Base-by-base conservation (phyloP, 2,888 invertebrate genomes). In the Andrena hattorfiana region DNA sequence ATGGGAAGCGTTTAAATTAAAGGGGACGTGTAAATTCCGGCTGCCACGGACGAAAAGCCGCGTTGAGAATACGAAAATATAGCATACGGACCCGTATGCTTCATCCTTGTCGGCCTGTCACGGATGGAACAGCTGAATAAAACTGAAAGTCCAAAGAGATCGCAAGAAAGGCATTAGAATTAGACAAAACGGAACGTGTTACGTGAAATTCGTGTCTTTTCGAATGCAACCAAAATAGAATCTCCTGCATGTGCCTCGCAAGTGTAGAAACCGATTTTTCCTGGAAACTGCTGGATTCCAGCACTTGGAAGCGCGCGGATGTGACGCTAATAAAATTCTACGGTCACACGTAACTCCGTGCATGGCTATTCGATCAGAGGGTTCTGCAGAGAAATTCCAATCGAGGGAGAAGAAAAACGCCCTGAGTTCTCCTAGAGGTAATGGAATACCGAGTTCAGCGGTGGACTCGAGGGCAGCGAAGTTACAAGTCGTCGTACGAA, bases 1-100 rank as follows among this genome's bases (percentile, higher is more conserved):
- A 78, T 67, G 66, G 49, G 48, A 69, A 69, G 69, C 72, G 73
- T 79, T 84, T 76, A 66, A 83, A 79, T 83, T 72, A 76, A 76
- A 56, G 71, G 62, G 59, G 68, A 83, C 71, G 59, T 23, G 63
- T 51, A 83, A 85, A 35, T 60, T 75, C 56, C 48, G 20, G 8
- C 64, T 64, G 56, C 20, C 56, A 20, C 59, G 56, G 73, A n/a
- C 32, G 69, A 70, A 75, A 67, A 74, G 70, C 49, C 48, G 32
- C 49, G 60, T 59, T n/a, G 42, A 30, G 75, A 69, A 75, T 81
- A 67, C 63, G 72, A 60, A 69, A 81, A 70, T 81, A 20, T 23
- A 60, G 49, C 4, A 56, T 30, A 16, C 56, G 26, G 23, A 3
- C 20, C 8, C 16, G n/a, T 20, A 32, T 20, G 20, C 1, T 35